Base-by-base conservation (phyloP, 23 tunicate species). In the Oikopleura dioica region DNA sequence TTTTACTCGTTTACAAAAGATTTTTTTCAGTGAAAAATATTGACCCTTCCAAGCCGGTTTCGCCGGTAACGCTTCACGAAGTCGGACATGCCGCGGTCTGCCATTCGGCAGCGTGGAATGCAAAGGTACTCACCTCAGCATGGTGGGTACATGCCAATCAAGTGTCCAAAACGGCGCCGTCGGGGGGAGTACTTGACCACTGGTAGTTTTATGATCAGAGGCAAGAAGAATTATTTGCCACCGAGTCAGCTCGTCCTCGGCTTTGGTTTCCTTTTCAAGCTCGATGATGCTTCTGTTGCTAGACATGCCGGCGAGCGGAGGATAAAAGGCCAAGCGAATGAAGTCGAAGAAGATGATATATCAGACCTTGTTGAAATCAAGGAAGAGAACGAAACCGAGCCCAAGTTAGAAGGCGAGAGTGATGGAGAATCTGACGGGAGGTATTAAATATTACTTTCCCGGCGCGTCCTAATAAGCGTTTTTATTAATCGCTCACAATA, bases 31-130 rank as follows among this genome's bases (percentile, higher is more conserved):
- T 68, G 21, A 16, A 75, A 32, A 36, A 28, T 5, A 1, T 32
- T 35, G 31, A 26, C 31, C 59, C 34, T 72, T 84, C 81, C 34
- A 1, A 37, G 0, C 85, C 85, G 0, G 59, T 91, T 35, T 84
- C 97, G 1, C 92, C 94, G 26, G 82, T 82, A 37, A 91, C 94
- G 23, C 79, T 91, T 1, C 85, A 85, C 38, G 97, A 91, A 80
- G 97, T 91, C 1, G 97, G 94, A 1, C 85, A 89, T 31, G 85
- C 85, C 92, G 97, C 97, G 0, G 85, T 85, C 23, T 91, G 97
- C 67, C 97, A 91, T 84, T 84, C 92, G 50, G 94, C 92, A 2
- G 97, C 97, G 16, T 91, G 97, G 97, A 84, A 85, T 59, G 97
- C 97, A 31, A 91, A 91, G 59, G 97, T 91, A 1, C 80, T 91